Percentiles rank a stretch among this genome's conserved stretches.
phyloP scores from a whole-genome alignment of 1,140 invertebrate genomes.

The Lepidurus arcticus region DNA sequence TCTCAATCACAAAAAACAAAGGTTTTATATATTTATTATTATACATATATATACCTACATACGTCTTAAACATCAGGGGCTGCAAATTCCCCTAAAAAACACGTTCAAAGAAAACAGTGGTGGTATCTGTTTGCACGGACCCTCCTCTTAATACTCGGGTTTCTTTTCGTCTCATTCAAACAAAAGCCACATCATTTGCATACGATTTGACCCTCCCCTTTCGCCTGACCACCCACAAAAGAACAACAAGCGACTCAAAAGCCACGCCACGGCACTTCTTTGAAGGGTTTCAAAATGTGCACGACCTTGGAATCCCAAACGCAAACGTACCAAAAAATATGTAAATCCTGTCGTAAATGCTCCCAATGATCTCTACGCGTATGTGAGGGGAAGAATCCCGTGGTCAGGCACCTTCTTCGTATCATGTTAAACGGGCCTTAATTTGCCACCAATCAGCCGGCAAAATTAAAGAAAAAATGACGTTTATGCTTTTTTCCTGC shows the following conservation, averaged over 20 bases:
- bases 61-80: too few species aligned
- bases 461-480: too few species aligned
- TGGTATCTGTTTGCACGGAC: slow-evolving; percentile 14
- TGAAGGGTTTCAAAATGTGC: too few species aligned
- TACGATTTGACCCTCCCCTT: slow-evolving; percentile 6
- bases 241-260: neutral
- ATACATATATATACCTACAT: too few species aligned
- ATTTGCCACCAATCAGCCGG: neutral
- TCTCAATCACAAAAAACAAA: neutral
- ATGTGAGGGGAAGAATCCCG: neutral
- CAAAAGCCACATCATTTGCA: slow-evolving; percentile 10
- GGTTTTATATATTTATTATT: neutral
- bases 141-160: neutral
- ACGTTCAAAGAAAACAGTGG: neutral
- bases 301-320: too few species aligned
- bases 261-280: neutral
- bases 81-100: neutral
- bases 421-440: neutral
- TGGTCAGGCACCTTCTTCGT: neutral
- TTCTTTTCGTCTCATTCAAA: slow-evolving; percentile 8
- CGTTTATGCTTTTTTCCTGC: too few species aligned
- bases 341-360: too few species aligned
- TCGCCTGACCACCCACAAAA: slow-evolving; percentile 8
- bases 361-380: neutral
- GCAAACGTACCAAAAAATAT: too few species aligned